These are phyloP conservation scores for Hypomecis punctinalis DNA, from an alignment of 2,888 invertebrate genomes.

Conservation along the genomic window DNA sequence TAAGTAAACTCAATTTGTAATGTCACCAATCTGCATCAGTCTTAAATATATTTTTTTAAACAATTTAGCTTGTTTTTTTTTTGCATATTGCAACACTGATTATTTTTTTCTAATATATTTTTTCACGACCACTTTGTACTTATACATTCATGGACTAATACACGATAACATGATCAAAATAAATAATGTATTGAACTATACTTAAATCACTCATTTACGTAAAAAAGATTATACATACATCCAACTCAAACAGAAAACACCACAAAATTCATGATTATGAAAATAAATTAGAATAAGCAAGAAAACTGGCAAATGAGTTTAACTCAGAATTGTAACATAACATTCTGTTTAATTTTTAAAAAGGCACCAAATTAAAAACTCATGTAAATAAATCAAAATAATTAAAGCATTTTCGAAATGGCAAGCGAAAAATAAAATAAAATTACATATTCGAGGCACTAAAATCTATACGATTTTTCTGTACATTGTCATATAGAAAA, in stretches of 20 bases:
- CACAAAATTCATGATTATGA: constrained; percentile 39
- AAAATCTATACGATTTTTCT: constrained; percentile 49
- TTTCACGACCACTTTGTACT: constrained; percentile 41
- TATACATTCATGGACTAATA: constrained; percentile 40
- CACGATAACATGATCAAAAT: constrained; percentile 46
- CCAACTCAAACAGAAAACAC: constrained; percentile 53
- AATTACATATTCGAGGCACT: constrained; percentile 63
- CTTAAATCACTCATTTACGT: constrained; percentile 52
- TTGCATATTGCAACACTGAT: constrained; percentile 36
- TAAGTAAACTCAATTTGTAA: constrained; percentile 55
- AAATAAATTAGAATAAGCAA: constrained; percentile 74
- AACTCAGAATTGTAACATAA: constrained; percentile 64
- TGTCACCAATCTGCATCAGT: constrained; percentile 64
- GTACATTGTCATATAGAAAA: constrained; percentile 56
- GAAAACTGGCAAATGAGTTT: constrained; percentile 75
- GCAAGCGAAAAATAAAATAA: constrained; percentile 66
- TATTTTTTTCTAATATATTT: constrained; percentile 27
- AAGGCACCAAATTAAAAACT: constrained; percentile 43
- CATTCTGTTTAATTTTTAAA: constrained; percentile 42
- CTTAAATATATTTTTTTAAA: constrained; percentile 51
- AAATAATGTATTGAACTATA: constrained; percentile 56
- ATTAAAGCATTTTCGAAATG: constrained; percentile 54
- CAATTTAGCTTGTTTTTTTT: constrained; percentile 46
- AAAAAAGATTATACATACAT: constrained; percentile 51
- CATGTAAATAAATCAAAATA: constrained; percentile 31